A percentile compares a stretch with the other conserved stretches of the same genome.
Conservation (phyloP, 2,888 invertebrate species). For the Ophioninae sp. region DNA sequence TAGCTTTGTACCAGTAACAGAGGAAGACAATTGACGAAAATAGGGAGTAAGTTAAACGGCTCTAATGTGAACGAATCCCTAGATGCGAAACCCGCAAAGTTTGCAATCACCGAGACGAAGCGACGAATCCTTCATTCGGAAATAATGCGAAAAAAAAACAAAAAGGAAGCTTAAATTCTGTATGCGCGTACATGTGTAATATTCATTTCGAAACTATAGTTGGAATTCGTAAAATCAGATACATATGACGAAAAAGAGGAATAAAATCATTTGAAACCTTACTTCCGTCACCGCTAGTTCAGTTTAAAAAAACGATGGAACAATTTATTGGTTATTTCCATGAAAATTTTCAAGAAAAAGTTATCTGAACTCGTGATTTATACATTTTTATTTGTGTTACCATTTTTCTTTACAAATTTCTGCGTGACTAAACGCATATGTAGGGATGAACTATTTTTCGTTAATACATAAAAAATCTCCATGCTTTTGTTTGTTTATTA, state of each 20-base stretch:
- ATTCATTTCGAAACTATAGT: slow-evolving; percentile 52
- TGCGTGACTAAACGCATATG: slow-evolving; percentile 49
- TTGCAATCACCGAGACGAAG: slow-evolving; percentile 18
- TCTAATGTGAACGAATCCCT: neutral
- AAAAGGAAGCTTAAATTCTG: slow-evolving; percentile 31
- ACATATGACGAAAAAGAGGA: slow-evolving; percentile 31
- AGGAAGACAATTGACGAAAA: neutral
- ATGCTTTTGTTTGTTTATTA: slow-evolving; percentile 17
- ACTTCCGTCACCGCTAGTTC: slow-evolving; percentile 4
- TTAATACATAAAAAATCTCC: slow-evolving; percentile 58
- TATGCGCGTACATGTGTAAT: slow-evolving; percentile 52
- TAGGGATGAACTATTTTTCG: slow-evolving; percentile 33
- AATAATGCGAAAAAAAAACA: slow-evolving; percentile 1
- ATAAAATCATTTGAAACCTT: slow-evolving; percentile 41
- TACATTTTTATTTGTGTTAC: slow-evolving; percentile 24
- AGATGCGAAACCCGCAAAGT: slow-evolving; percentile 2
- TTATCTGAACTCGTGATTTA: neutral
- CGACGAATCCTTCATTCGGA: slow-evolving; percentile 10
- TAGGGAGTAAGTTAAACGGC: slow-evolving; percentile 7
- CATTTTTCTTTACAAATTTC: slow-evolving; percentile 54
- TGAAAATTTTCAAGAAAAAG: neutral
- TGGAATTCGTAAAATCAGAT: slow-evolving; percentile 46
- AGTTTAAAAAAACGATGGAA: slow-evolving; percentile 2
- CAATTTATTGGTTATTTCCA: slow-evolving; percentile 7
- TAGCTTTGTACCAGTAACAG: slow-evolving; percentile 54